Percentiles rank a stretch among this genome's conserved stretches.
Evolutionary conservation across 2,113 vertebrate species (phyloP).

Genomic region (Brevimyrus niger): DNA sequence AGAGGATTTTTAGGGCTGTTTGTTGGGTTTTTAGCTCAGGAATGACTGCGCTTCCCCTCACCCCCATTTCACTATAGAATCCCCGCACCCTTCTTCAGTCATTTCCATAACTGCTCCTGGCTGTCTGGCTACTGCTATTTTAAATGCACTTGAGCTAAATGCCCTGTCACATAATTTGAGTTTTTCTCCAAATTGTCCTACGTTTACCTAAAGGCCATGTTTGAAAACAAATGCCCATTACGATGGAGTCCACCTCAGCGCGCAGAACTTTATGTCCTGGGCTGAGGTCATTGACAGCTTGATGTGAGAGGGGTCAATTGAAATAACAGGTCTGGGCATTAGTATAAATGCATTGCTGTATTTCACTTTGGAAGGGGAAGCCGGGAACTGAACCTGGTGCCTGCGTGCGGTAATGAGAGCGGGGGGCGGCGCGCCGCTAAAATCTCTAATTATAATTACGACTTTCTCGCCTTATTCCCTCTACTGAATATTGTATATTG

Average conservation of each 20-base stretch:
- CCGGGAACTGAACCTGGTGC: constrained; percentile 47
- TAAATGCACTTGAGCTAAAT: constrained; percentile 65
- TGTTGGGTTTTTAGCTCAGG: constrained; percentile 19
- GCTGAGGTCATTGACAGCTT: constrained; percentile 76
- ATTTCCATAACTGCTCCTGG: constrained; percentile 74
- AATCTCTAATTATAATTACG: constrained; percentile 72
- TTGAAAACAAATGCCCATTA: constrained; percentile 66
- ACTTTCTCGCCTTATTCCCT: constrained; percentile 46
- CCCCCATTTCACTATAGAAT: constrained; percentile 27
- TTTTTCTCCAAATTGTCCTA: constrained; percentile 39
- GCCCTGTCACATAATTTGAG: constrained; percentile 63
- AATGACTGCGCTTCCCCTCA: constrained; percentile 36
- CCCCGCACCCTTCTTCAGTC: constrained; percentile 23
- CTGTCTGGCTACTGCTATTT: constrained; percentile 57
- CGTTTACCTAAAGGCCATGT: constrained; percentile 50
- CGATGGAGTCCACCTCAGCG: constrained; percentile 58
- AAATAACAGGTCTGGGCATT: constrained; percentile 74
- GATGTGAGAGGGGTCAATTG: constrained; percentile 76
- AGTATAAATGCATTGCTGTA: constrained; percentile 66
- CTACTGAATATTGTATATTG: constrained; percentile 4
- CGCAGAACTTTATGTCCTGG: constrained; percentile 56
- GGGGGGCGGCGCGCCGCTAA: constrained; percentile 61
- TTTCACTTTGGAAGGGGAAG: constrained; percentile 46
- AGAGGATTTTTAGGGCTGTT: constrained; percentile 28
- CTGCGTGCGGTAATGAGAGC: constrained; percentile 60